Conservation (phyloP, 2,888 invertebrate species). For the Creontiades dilutus region DNA sequence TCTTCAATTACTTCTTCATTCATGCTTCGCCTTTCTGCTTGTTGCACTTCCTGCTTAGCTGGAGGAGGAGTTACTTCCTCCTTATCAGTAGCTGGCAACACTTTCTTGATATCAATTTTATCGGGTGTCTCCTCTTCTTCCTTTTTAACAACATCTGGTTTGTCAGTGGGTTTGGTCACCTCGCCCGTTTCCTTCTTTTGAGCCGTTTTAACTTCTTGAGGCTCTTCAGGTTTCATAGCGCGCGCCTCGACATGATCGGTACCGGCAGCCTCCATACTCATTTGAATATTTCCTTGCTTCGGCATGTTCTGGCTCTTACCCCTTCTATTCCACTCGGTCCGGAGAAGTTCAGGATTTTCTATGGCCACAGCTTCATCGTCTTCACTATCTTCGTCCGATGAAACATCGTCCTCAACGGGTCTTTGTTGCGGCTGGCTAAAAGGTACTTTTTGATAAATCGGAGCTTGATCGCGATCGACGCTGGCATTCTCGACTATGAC, state of each 20-base stretch:
- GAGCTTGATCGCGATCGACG: conserved; percentile 3
- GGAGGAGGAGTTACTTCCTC: not conserved
- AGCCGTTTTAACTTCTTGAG: conserved; percentile 33
- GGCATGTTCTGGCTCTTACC: not conserved
- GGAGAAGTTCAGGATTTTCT: conserved; percentile 74
- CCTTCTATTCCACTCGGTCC: conserved; percentile 61
- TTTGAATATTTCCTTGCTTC: not conserved
- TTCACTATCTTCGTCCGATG: conserved; percentile 44
- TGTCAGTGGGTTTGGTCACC: conserved; percentile 19
- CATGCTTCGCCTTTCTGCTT: conserved; percentile 51
- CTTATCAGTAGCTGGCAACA: not conserved
- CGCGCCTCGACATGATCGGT: conserved; percentile 23
- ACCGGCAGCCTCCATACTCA: not conserved
- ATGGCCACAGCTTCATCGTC: conserved; percentile 75
- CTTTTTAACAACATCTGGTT: conserved; percentile 1
- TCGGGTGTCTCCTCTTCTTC: conserved; percentile 24
- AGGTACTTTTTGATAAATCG: conserved; percentile 23
- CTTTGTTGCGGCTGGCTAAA: not conserved
- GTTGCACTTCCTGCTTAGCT: not conserved
- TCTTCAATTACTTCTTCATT: conserved; percentile 61
- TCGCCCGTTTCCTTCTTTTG: conserved; percentile 22
- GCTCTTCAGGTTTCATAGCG: conserved; percentile 60
- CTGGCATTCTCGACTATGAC: conserved; percentile 67
- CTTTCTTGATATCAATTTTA: not conserved
- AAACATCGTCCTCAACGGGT: not conserved